Evolutionary conservation across 2,113 vertebrate genomes (phyloP), one percentile per base, ranked within the genome.

Genomic region (Cygnus atratus): DNA sequence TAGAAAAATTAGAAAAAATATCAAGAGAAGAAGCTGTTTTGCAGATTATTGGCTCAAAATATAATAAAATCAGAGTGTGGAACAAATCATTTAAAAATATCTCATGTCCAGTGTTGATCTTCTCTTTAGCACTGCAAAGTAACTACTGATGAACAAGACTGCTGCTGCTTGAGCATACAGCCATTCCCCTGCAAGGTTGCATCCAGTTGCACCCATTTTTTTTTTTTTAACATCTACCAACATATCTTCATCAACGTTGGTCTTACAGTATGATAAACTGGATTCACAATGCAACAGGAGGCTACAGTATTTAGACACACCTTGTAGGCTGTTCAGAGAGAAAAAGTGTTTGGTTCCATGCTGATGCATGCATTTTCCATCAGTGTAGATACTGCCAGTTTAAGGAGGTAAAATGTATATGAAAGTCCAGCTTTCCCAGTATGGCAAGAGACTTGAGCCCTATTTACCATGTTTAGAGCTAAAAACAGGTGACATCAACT

Each of bases 311-410:
- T 77, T 52, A 87, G 66, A 63, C 48, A 93, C 3, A 39, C 1
- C 19, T 70, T 75, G 37, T 7, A 19, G 50, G 73, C 35, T 17
- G 26, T 5, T 35, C 41, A 76, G 66, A 63, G n/a, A 67, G 43
- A 67, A 63, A 8, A 3, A 15, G 4, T 8, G 66, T 74, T 77
- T 73, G 52, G 21, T 76, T 90, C 41, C 50, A 39, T 16, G 24
- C 50, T 68, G 14, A 75, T 1, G 0, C 10, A 26, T 0, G 3
- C 14, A 13, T 1, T 52, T 33, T 13, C 43, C 6, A 24, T 35
- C 59, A 91, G 41, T 6, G 26, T 35, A 92, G 83, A 19, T 37
- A 54, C 1, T 2, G 29, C 3, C 33, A 73, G 18, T 21, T 76
- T 16, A 72, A 35, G 22, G 20, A 63, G 6, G 13, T 52, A 46